Conservation (phyloP, 1,140 invertebrate species). For the Papilio aristodemus region DNA sequence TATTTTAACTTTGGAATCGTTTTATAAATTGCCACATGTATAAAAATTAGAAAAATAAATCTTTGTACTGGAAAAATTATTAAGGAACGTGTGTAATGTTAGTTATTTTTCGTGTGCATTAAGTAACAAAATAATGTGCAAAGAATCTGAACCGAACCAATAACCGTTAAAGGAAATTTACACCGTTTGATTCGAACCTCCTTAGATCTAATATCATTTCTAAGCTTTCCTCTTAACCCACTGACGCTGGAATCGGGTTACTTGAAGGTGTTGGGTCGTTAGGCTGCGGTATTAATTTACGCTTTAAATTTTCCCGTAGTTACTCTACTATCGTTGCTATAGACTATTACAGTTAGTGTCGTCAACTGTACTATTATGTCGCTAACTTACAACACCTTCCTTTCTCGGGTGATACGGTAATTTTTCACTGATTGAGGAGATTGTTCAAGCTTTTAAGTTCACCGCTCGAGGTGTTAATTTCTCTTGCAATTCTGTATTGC, state of each 20-base stretch:
- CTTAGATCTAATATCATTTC: constrained; percentile 27
- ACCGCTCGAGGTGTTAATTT: constrained; percentile 1
- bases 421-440: constrained; percentile 20
- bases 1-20: too few species aligned
- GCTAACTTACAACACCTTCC: constrained; percentile 6
- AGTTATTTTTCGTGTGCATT: too few species aligned
- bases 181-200: constrained; percentile 22
- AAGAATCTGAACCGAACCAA: constrained; percentile 9
- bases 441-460: constrained; percentile 2
- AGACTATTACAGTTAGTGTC: not conserved
- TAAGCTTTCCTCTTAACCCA: constrained; percentile 42
- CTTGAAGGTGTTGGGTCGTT: constrained; percentile 47
- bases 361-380: not conserved
- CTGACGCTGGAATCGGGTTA: constrained; percentile 39
- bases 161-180: constrained; percentile 34
- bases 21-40: too few species aligned
- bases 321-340: not conserved
- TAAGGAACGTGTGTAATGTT: too few species aligned
- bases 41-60: too few species aligned
- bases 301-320: constrained; percentile 18
- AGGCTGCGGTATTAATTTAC: constrained; percentile 41
- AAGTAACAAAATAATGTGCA: constrained; percentile 12
- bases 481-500: not conserved
- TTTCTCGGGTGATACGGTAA: not conserved
- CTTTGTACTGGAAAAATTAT: too few species aligned